Evolutionary conservation across 1,140 invertebrate genomes (phyloP).

Genomic region (Lordiphosa clarofinis): DNA sequence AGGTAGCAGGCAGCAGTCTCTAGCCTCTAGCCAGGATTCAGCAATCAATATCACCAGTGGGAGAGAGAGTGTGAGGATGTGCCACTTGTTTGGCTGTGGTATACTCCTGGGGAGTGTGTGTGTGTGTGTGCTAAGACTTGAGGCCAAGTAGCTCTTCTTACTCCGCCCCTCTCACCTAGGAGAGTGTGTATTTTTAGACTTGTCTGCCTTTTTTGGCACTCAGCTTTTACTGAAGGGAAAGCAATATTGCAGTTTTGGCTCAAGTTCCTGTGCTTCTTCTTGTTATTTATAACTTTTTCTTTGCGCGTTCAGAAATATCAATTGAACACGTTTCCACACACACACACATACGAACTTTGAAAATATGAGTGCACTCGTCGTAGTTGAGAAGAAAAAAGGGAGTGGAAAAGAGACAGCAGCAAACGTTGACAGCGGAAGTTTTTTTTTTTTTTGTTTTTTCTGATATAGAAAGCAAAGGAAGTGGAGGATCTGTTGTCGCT

Average conservation of each 20-base stretch:
- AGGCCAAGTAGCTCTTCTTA: slow-evolving; percentile 30
- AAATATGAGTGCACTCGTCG: slow-evolving; percentile 54
- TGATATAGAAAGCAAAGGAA: background rate
- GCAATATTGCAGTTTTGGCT: slow-evolving; percentile 70
- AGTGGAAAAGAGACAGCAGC: slow-evolving; percentile 4
- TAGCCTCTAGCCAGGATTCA: slow-evolving; percentile 23
- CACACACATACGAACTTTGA: slow-evolving; percentile 20
- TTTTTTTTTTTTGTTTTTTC: background rate
- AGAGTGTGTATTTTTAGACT: slow-evolving; percentile 57
- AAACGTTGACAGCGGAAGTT: slow-evolving; percentile 10
- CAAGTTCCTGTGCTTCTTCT: slow-evolving; percentile 44
- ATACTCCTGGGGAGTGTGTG: no score
- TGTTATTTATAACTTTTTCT: slow-evolving; percentile 75
- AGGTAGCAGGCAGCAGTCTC: slow-evolving; percentile 10
- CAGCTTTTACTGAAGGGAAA: slow-evolving; percentile 22
- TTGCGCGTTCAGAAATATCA: slow-evolving; percentile 75
- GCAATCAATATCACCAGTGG: slow-evolving; percentile 56
- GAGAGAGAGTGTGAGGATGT: slow-evolving; percentile 1
- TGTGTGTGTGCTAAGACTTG: slow-evolving; percentile 22
- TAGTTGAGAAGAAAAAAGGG: slow-evolving; percentile 17
- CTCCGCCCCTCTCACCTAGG: background rate
- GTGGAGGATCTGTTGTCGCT: slow-evolving; percentile 15
- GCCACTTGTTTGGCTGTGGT: slow-evolving; percentile 66
- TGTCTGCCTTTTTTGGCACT: slow-evolving; percentile 55
- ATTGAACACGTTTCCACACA: slow-evolving; percentile 77